Evolutionary conservation across 1,140 invertebrate genomes (phyloP).

Genomic region (Galleria mellonella): DNA sequence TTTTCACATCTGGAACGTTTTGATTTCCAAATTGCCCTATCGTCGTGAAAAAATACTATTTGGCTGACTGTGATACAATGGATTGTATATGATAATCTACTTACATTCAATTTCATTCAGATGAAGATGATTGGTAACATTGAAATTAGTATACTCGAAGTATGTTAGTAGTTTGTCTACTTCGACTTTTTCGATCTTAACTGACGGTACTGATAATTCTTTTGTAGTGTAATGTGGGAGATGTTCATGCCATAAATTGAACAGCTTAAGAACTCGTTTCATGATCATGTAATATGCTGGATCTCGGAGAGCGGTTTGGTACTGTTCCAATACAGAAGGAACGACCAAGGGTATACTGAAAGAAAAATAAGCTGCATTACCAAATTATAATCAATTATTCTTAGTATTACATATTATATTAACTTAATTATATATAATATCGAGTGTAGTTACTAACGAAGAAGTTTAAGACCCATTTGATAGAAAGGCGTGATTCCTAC

Average conservation of each 20-base stretch:
- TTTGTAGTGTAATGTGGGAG: constrained; percentile 70
- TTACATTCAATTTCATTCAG: constrained; percentile 51
- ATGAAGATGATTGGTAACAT: constrained; percentile 70
- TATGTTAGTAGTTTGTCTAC: constrained; percentile 77
- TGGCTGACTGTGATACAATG: no score
- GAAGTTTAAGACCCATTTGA: no score
- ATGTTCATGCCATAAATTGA: constrained; percentile 71
- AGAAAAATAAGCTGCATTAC: constrained; percentile 10
- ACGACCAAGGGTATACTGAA: constrained; percentile 40
- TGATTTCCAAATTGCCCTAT: no score
- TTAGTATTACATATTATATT: no score
- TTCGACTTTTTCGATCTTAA: constrained; percentile 77
- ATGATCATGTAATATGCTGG: constrained; percentile 80
- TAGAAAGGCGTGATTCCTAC: no score
- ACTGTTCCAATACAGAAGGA: constrained; percentile 74
- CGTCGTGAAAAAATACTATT: no score
- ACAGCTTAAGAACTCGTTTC: constrained; percentile 77
- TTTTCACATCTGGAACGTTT: no score
- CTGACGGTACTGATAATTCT: constrained; percentile 78
- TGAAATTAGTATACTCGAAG: constrained; percentile 75
- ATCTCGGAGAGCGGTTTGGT: constrained; percentile 77
- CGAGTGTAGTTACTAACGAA: no score
- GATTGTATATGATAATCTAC: no score
- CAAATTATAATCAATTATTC: no score
- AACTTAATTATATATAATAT: no score